Conservation (phyloP, 2,113 vertebrate genomes). For the Strix uralensis region DNA sequence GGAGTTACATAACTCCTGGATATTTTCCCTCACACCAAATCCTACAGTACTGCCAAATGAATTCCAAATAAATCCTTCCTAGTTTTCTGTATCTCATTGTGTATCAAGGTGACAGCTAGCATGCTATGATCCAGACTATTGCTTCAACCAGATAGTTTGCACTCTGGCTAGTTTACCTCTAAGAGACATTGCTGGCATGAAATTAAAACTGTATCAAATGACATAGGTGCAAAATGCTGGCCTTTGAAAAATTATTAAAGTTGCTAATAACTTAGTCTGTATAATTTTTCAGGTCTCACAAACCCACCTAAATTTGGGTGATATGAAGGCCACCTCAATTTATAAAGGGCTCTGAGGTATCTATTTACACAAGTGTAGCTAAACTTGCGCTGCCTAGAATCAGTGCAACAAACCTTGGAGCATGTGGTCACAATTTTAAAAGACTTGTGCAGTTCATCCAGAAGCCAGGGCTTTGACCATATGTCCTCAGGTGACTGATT, state of each 20-base stretch:
- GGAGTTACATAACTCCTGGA: background rate
- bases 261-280: background rate
- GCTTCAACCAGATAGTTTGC: background rate
- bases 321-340: background rate
- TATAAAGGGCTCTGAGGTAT: background rate
- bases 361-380: background rate
- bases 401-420: slow-evolving; percentile 14
- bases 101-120: background rate
- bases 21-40: slow-evolving; percentile 21
- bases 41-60: background rate
- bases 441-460: slow-evolving; percentile 16
- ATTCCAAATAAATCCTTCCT: background rate
- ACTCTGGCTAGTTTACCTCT: background rate
- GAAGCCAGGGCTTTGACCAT: background rate
- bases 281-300: background rate
- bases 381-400: background rate
- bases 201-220: background rate
- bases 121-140: background rate
- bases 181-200: background rate
- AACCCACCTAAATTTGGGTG: background rate
- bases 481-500: background rate
- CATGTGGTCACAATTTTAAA: background rate
- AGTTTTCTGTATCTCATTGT: background rate
- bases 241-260: background rate
- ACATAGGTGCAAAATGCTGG: background rate